These are phyloP conservation scores for Mythimna impura DNA, from an alignment of 2,888 invertebrate species.

Conservation along the genomic window DNA sequence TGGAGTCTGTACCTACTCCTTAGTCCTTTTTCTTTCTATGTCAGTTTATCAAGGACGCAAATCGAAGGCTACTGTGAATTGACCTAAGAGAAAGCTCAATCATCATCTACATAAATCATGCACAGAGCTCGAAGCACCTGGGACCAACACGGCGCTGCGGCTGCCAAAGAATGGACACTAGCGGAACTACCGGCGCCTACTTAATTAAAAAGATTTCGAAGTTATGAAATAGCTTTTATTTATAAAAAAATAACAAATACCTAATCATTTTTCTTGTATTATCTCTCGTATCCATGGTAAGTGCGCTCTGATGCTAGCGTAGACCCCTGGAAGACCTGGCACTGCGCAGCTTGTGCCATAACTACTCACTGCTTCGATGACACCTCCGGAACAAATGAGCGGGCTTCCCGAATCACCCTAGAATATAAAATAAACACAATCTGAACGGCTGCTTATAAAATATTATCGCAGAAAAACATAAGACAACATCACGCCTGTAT, in stretches of 20 bases:
- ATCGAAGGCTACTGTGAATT: no score
- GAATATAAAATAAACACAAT: slow-evolving; percentile 12
- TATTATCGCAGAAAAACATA: no score
- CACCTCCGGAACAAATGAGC: slow-evolving; percentile 75
- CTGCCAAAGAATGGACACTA: background rate
- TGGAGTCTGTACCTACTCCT: no score
- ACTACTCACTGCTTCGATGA: slow-evolving; percentile 83
- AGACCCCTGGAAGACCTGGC: slow-evolving; percentile 81
- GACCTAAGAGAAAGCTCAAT: no score
- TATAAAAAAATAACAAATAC: background rate
- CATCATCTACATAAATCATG: no score
- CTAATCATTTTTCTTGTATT: slow-evolving; percentile 43
- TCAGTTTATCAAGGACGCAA: no score
- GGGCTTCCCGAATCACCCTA: slow-evolving; percentile 89
- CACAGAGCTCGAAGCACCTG: no score
- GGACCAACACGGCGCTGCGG: background rate
- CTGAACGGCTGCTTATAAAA: background rate
- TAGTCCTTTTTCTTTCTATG: no score
- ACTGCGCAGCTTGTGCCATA: slow-evolving; percentile 84
- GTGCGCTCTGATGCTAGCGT: slow-evolving; percentile 81
- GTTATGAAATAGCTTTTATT: background rate
- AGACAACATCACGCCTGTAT: no score
- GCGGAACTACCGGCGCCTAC: no score
- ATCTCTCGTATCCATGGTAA: slow-evolving; percentile 78
- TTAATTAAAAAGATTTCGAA: background rate